Conservation (phyloP, 2,888 invertebrate genomes). For the Clepsis dumicolana region DNA sequence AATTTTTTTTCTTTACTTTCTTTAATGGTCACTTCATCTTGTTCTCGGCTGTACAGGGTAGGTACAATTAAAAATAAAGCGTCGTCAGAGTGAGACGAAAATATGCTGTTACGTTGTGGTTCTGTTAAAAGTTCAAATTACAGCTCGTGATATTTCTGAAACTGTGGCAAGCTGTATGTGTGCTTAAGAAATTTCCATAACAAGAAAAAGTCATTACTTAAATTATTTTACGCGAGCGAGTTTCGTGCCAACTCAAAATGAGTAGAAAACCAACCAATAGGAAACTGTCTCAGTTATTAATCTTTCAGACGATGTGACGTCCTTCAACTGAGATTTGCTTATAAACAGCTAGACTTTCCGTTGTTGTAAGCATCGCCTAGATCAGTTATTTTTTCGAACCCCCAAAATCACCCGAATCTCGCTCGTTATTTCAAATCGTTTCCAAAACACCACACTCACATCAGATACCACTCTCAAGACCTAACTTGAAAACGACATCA, state of each 20-base stretch:
- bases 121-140: constrained; percentile 32
- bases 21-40: not conserved
- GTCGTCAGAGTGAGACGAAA: constrained; percentile 50
- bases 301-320: too few species aligned
- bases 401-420: constrained; percentile 4
- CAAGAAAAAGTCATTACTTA: constrained; percentile 14
- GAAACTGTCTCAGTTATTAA: too few species aligned
- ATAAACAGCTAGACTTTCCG: too few species aligned
- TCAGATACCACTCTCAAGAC: not conserved
- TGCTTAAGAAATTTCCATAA: constrained; percentile 33
- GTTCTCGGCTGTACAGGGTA: constrained; percentile 53
- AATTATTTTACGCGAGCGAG: constrained; percentile 5
- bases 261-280: too few species aligned
- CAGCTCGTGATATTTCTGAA: constrained; percentile 41
- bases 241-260: not conserved
- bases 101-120: constrained; percentile 36
- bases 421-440: not conserved
- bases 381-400: not conserved
- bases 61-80: constrained; percentile 59
- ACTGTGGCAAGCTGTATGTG: constrained; percentile 55
- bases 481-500: not conserved
- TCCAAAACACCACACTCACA: not conserved
- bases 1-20: not conserved
- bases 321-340: too few species aligned
- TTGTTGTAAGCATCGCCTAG: too few species aligned